These are phyloP conservation scores for Drosophila robusta DNA, from an alignment of 2,888 invertebrate genomes.

Conservation along the genomic window DNA sequence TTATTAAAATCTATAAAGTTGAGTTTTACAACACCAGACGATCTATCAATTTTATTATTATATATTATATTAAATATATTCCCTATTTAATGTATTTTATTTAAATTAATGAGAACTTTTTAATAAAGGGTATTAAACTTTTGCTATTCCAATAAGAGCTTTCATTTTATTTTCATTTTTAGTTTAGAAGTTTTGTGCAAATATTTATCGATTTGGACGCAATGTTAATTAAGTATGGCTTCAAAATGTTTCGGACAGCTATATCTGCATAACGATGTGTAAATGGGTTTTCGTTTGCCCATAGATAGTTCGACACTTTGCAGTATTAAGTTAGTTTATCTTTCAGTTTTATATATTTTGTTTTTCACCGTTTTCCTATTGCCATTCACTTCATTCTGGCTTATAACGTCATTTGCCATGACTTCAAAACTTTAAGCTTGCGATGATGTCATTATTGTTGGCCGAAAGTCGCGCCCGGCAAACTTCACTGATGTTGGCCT, in stretches of 20 bases:
- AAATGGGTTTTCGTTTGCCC: slow-evolving; percentile 27
- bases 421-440: slow-evolving; percentile 70
- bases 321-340: slow-evolving; percentile 20
- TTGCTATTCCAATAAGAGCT: neutral
- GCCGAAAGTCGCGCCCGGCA: slow-evolving; percentile 53
- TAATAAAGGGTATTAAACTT: neutral
- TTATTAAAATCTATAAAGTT: too few relatives aligned
- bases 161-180: slow-evolving; percentile 9
- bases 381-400: slow-evolving; percentile 21
- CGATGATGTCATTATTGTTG: slow-evolving; percentile 76
- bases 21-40: too few relatives aligned
- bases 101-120: too few relatives aligned
- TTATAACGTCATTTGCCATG: slow-evolving; percentile 73
- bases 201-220: slow-evolving; percentile 56
- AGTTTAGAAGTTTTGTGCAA: slow-evolving; percentile 39
- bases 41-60: too few relatives aligned
- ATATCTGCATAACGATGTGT: slow-evolving; percentile 35
- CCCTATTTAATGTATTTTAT: too few relatives aligned
- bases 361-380: slow-evolving; percentile 17
- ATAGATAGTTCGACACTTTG: slow-evolving; percentile 24
- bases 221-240: slow-evolving; percentile 61
- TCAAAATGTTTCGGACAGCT: slow-evolving; percentile 15
- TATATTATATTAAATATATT: too few relatives aligned
- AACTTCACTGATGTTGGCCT: slow-evolving; percentile 54
- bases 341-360: slow-evolving; percentile 15